Conservation (phyloP, 2,113 vertebrate genomes). For the Anhinga anhinga region DNA sequence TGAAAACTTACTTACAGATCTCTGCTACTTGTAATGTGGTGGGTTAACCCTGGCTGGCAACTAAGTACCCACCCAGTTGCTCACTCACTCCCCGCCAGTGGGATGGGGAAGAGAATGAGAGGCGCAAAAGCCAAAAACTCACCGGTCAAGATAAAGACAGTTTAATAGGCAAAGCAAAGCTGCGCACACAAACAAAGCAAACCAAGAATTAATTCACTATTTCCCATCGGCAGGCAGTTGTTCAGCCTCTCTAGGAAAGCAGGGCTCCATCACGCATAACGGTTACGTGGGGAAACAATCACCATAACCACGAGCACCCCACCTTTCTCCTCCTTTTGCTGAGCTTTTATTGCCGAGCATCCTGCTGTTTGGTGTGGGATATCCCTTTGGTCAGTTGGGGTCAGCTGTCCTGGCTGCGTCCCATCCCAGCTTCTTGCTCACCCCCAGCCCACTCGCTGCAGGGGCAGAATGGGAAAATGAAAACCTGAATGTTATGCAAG, state of each 20-base stretch:
- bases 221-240: neutral
- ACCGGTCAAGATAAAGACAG: neutral
- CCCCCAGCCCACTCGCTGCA: rapidly evolving
- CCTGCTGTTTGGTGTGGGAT: neutral
- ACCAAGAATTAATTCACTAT: neutral
- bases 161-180: neutral
- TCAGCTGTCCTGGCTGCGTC: neutral
- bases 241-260: neutral
- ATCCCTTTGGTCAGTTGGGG: no score
- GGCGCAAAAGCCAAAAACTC: neutral
- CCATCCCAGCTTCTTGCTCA: neutral
- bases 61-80: neutral
- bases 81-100: rapidly evolving
- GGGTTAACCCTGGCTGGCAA: neutral
- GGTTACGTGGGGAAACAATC: neutral
- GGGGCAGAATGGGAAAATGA: neutral
- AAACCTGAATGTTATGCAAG: neutral
- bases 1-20: neutral
- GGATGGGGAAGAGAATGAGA: neutral
- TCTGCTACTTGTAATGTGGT: no score
- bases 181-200: neutral
- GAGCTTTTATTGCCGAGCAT: neutral
- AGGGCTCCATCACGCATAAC: no score
- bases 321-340: neutral
- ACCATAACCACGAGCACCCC: neutral